Conservation (phyloP, 2,113 vertebrate species). For the Galeopterus variegatus region DNA sequence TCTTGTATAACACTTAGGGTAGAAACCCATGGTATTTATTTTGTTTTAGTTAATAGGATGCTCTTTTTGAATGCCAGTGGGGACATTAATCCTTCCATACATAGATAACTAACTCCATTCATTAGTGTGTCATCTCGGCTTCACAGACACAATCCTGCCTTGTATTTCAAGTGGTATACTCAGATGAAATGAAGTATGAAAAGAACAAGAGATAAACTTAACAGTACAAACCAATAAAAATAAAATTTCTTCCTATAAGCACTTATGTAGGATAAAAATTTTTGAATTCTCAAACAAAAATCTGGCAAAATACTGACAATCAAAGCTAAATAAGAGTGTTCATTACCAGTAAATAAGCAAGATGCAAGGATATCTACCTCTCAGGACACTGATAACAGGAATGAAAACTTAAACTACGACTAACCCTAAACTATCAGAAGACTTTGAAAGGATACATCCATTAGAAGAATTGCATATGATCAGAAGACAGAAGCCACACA, state of each 20-base stretch:
- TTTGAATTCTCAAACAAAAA: background rate
- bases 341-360: background rate
- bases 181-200: background rate
- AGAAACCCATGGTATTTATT: background rate
- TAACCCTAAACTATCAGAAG: background rate
- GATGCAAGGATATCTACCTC: background rate
- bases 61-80: background rate
- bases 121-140: background rate
- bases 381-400: background rate
- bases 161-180: background rate
- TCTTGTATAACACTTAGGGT: background rate
- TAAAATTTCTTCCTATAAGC: background rate
- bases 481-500: no score
- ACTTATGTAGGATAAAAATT: background rate
- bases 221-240: background rate
- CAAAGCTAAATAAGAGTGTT: background rate
- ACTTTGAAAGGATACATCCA: background rate
- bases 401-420: slow-evolving; percentile 4
- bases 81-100: background rate
- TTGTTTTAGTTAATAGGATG: background rate
- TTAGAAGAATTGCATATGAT: no score
- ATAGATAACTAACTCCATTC: background rate
- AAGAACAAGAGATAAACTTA: background rate
- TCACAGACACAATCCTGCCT: background rate
- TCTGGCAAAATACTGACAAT: background rate